A percentile compares a stretch with the other conserved stretches of the same genome.
These are phyloP conservation scores for Coracopsis vasa DNA, from an alignment of 2,113 vertebrate genomes.

Conservation along the genomic window DNA sequence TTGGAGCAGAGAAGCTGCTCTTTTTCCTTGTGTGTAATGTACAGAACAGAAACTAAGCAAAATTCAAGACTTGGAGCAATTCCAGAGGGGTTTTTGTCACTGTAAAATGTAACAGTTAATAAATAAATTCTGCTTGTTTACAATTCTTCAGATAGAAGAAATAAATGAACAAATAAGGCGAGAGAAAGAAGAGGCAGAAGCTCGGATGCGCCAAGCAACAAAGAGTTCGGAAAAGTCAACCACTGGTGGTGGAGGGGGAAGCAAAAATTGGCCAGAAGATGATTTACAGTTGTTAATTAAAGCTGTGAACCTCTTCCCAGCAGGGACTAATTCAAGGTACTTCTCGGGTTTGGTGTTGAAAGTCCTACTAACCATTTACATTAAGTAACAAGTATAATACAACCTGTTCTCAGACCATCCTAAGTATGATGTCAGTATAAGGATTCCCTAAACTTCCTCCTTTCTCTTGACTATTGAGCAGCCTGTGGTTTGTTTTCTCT, in stretches of 20 bases:
- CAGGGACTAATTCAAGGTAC: conserved; percentile 96
- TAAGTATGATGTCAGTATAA: background rate
- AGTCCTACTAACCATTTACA: background rate
- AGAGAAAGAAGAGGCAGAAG: conserved; percentile 90
- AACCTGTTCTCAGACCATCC: background rate
- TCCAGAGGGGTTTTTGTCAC: background rate
- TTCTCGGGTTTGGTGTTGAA: background rate
- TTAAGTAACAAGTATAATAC: background rate
- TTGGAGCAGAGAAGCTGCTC: background rate
- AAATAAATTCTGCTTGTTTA: background rate
- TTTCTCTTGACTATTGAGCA: background rate
- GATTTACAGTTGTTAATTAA: conserved; percentile 97
- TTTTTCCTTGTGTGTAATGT: background rate
- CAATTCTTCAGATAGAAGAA: conserved; percentile 85
- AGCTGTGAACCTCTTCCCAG: conserved; percentile 98
- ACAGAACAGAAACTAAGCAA: background rate
- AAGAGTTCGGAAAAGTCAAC: conserved; percentile 86
- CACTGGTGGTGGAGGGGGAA: conserved; percentile 78
- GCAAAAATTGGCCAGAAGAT: conserved; percentile 93
- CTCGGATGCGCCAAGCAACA: conserved; percentile 86
- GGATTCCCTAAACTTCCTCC: background rate
- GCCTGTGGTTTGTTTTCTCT: background rate
- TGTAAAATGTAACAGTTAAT: background rate
- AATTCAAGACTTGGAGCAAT: background rate
- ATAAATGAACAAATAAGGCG: conserved; percentile 89